Evolutionary conservation across 2,888 invertebrate species (phyloP).

Genomic region (Cylindroiulus punctatus): DNA sequence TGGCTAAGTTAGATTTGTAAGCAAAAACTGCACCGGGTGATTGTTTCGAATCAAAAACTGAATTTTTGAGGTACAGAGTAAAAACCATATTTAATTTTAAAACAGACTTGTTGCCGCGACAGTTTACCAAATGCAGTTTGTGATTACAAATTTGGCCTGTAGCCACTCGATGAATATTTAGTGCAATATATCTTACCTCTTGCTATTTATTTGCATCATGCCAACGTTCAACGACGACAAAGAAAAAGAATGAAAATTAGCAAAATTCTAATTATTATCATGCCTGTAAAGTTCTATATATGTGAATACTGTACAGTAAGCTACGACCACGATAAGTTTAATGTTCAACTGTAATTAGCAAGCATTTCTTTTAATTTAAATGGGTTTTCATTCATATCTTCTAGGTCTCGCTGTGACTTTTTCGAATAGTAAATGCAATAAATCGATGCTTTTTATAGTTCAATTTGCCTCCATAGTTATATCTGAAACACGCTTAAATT

Average conservation of each 20-base stretch:
- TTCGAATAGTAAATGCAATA: too few relatives aligned
- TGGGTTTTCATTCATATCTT: not conserved
- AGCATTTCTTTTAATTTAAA: not conserved
- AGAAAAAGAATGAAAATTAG: constrained; percentile 55
- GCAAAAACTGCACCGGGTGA: not conserved
- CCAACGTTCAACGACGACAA: constrained; percentile 40
- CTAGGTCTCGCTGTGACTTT: too few relatives aligned
- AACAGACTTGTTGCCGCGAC: too few relatives aligned
- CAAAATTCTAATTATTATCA: constrained; percentile 13
- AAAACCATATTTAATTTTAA: too few relatives aligned
- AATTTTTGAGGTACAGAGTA: not conserved
- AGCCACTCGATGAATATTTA: constrained; percentile 39
- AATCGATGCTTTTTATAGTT: too few relatives aligned
- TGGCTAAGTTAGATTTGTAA: not conserved
- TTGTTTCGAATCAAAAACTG: not conserved
- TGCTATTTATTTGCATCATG: constrained; percentile 53
- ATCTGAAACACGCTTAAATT: too few relatives aligned
- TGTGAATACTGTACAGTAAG: not conserved
- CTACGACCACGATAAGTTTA: not conserved
- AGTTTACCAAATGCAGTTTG: not conserved
- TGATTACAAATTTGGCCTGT: not conserved
- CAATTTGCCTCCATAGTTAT: too few relatives aligned
- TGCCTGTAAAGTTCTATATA: not conserved
- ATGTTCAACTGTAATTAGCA: not conserved
- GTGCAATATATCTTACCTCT: constrained; percentile 55